phyloP scores from a whole-genome alignment of 2,113 vertebrate species.

The Benitochromis conjunctus region DNA sequence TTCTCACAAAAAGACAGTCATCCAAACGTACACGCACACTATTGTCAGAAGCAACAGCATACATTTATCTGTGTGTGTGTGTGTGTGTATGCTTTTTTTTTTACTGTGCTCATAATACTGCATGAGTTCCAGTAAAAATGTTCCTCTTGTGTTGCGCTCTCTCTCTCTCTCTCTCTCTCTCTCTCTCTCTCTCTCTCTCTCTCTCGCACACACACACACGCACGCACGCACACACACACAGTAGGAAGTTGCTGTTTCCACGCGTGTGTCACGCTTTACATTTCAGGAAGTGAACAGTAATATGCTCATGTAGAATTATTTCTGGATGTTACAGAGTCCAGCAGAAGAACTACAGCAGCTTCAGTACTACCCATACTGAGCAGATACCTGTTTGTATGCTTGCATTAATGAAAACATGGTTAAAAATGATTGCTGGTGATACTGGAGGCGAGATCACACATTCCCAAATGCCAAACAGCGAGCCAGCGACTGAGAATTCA shows the following conservation, averaged over 20 bases:
- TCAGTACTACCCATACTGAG: background rate
- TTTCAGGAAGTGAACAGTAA: background rate
- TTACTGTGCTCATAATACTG: background rate
- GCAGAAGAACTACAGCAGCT: background rate
- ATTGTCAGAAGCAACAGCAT: background rate
- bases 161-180: too few relatives aligned
- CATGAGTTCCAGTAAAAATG: background rate
- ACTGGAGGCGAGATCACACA: background rate
- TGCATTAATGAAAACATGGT: background rate
- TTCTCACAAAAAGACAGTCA: background rate
- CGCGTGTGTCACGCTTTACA: background rate
- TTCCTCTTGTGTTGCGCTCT: background rate
- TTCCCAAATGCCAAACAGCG: slow-evolving; percentile 5
- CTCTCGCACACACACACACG: background rate
- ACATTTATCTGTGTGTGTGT: background rate
- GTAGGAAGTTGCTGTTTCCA: background rate
- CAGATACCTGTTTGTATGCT: background rate
- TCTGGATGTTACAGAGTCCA: background rate
- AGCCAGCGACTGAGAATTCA: slow-evolving; percentile 4
- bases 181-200: too few relatives aligned
- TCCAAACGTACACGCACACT: background rate
- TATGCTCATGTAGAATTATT: background rate
- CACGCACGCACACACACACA: background rate
- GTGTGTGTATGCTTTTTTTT: background rate
- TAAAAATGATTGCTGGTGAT: background rate